These are phyloP conservation scores for Apamea sordens DNA, from an alignment of 2,888 invertebrate species.

Conservation along the genomic window DNA sequence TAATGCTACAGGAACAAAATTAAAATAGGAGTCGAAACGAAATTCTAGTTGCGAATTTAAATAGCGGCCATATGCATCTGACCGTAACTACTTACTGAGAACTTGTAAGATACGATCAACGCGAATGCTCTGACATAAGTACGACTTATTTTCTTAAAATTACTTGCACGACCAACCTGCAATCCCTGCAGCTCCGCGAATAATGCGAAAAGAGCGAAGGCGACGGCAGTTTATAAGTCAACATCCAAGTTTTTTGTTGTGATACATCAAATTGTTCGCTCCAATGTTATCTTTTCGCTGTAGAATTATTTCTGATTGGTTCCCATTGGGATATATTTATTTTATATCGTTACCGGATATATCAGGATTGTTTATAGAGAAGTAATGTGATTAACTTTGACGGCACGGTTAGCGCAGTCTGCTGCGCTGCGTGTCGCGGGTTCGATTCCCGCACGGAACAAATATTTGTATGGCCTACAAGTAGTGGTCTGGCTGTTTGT, in stretches of 20 bases:
- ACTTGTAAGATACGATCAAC: background rate
- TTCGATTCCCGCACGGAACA: no score
- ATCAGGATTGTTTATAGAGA: background rate
- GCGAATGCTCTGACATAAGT: background rate
- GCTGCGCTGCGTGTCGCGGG: no score
- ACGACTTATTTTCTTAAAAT: conserved; percentile 6
- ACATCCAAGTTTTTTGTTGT: conserved; percentile 39
- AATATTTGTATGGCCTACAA: no score
- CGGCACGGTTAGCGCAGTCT: no score
- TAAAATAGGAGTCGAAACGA: background rate
- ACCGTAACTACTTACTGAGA: background rate
- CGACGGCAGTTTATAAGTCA: conserved; percentile 31
- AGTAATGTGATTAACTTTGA: background rate
- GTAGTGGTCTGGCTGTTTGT: no score
- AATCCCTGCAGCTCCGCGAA: conserved; percentile 20
- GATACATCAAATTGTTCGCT: conserved; percentile 36
- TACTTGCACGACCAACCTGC: conserved; percentile 39
- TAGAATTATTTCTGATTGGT: conserved; percentile 36
- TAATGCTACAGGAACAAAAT: background rate
- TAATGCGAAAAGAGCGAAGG: conserved; percentile 29
- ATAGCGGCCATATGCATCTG: no score
- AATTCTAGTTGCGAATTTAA: background rate
- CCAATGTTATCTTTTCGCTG: conserved; percentile 50
- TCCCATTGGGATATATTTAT: conserved; percentile 38
- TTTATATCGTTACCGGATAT: background rate